phyloP scores from a whole-genome alignment of 1,140 invertebrate genomes.

The Drosophila kepulauana region DNA sequence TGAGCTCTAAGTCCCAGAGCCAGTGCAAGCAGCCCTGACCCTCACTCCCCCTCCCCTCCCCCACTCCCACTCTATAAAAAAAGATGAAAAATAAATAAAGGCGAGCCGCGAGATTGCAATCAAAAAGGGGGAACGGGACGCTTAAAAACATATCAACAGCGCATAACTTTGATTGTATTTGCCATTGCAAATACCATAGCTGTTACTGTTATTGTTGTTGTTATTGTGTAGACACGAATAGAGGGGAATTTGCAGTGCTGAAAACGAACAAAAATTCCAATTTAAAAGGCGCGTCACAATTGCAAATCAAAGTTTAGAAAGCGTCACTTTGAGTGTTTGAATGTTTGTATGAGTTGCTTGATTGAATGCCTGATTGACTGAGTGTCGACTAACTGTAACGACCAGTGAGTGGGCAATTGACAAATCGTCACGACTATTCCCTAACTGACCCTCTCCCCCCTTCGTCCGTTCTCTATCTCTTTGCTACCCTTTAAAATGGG shows the following conservation, averaged over 20 bases:
- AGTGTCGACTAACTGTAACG: constrained; percentile 37
- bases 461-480: background rate
- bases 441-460: background rate
- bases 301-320: constrained; percentile 72
- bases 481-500: background rate
- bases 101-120: constrained; percentile 49
- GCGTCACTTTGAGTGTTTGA: constrained; percentile 49
- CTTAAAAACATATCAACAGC: constrained; percentile 69
- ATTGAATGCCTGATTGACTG: constrained; percentile 77
- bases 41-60: background rate
- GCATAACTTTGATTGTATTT: constrained; percentile 50
- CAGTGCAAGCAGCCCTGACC: background rate
- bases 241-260: constrained; percentile 26
- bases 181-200: constrained; percentile 12
- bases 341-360: constrained; percentile 65
- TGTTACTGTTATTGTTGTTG: constrained; percentile 11
- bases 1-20: constrained; percentile 58
- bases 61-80: constrained; percentile 7
- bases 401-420: constrained; percentile 64
- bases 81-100: constrained; percentile 46
- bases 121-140: constrained; percentile 43
- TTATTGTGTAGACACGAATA: constrained; percentile 4
- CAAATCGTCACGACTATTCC: constrained; percentile 57
- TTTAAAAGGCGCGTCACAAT: constrained; percentile 77
- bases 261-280: constrained; percentile 65